These are phyloP conservation scores for Epirrhoe alternata DNA, from an alignment of 2,888 invertebrate species.

Conservation along the genomic window DNA sequence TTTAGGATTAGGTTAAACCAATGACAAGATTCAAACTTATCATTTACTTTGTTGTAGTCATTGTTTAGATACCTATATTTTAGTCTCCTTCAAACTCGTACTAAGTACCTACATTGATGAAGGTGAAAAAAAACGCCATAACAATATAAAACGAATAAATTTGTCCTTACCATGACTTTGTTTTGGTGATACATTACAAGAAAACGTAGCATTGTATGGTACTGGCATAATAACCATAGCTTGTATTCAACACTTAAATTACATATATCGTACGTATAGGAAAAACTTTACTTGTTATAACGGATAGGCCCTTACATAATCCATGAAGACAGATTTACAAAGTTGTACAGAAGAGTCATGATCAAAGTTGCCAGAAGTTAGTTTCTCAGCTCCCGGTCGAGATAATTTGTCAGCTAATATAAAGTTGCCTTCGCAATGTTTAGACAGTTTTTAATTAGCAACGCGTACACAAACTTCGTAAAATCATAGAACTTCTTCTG, in stretches of 20 bases:
- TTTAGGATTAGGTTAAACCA: not conserved
- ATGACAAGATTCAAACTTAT: conserved; percentile 4
- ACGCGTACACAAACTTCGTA: not conserved
- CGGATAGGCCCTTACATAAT: not conserved
- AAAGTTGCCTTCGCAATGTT: conserved; percentile 8
- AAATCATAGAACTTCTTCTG: not conserved
- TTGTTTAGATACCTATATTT: conserved; percentile 2
- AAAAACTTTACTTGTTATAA: not conserved
- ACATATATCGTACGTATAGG: not conserved
- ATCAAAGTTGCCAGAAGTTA: conserved; percentile 7
- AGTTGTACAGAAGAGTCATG: conserved; percentile 1
- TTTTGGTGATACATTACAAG: conserved; percentile 1
- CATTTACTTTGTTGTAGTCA: conserved; percentile 11
- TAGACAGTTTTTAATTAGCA: conserved; percentile 9
- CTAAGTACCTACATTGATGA: conserved; percentile 13
- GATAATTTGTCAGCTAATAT: conserved; percentile 8
- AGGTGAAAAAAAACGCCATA: conserved; percentile 13
- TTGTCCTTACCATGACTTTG: conserved; percentile 26
- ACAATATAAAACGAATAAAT: conserved; percentile 12
- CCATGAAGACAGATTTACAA: not conserved
- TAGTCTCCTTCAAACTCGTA: conserved; percentile 17
- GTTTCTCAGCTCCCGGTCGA: not conserved
- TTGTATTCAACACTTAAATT: not conserved
- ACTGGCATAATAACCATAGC: not conserved
- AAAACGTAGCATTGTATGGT: not conserved